phyloP scores from a whole-genome alignment of 2,888 invertebrate genomes.

The Drosophila picticornis region DNA sequence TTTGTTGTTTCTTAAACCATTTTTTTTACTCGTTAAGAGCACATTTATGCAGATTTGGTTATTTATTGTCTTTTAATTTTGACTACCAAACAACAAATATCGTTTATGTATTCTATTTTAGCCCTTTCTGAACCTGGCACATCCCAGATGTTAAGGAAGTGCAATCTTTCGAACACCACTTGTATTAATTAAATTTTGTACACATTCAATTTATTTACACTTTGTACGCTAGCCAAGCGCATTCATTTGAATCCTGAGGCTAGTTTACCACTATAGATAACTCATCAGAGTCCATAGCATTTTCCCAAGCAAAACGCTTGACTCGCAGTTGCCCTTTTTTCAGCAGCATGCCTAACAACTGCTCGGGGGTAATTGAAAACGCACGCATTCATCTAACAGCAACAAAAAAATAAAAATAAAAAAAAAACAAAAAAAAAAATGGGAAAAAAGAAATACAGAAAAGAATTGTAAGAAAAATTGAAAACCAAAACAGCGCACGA shows the following conservation, averaged over 20 bases:
- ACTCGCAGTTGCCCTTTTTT: constrained; percentile 58
- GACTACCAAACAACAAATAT: not conserved
- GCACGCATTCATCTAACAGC: constrained; percentile 50
- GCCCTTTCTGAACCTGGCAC: not conserved
- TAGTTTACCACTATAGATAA: constrained; percentile 42
- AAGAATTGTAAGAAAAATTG: constrained; percentile 61
- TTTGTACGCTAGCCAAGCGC: constrained; percentile 35
- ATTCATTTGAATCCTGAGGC: constrained; percentile 39
- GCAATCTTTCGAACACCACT: constrained; percentile 4
- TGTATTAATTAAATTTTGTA: constrained; percentile 8
- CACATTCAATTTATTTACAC: constrained; percentile 14
- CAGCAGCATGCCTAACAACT: constrained; percentile 29
- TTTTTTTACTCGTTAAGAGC: not conserved
- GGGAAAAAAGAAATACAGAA: constrained; percentile 4
- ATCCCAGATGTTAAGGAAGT: not conserved
- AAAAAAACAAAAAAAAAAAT: not conserved
- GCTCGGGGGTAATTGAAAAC: constrained; percentile 74
- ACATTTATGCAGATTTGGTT: not conserved
- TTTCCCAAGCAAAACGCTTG: constrained; percentile 39
- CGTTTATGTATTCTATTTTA: not conserved
- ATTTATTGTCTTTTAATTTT: not conserved
- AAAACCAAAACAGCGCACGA: constrained; percentile 57
- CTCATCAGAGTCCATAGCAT: constrained; percentile 35
- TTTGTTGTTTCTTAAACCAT: not conserved
- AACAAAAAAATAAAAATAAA: constrained; percentile 1